phyloP scores from a whole-genome alignment of 2,888 invertebrate species.

The Spicauda simplicius region DNA sequence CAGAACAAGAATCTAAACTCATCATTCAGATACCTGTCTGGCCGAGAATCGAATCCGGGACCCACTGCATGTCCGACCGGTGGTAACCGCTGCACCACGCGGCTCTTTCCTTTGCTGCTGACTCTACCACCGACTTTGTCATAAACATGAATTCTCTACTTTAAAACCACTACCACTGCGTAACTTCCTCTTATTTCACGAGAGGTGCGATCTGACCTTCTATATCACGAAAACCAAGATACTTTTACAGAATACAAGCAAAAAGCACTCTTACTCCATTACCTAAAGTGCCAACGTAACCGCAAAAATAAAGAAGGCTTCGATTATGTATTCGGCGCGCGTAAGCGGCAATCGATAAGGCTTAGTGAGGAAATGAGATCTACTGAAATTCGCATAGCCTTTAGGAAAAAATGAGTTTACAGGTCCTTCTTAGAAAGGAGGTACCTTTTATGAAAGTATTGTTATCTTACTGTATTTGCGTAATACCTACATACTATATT shows the following conservation, averaged over 20 bases:
- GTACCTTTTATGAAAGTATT: too few relatives aligned
- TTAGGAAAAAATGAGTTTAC: conserved; percentile 28
- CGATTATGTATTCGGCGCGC: conserved; percentile 62
- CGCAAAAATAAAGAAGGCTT: conserved; percentile 22
- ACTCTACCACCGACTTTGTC: neutral
- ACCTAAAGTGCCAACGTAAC: conserved; percentile 39
- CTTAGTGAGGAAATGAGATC: conserved; percentile 55
- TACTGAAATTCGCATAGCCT: conserved; percentile 39
- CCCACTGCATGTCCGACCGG: too few relatives aligned
- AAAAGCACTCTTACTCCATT: conserved; percentile 40
- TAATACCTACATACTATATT: too few relatives aligned
- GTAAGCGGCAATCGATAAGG: conserved; percentile 66
- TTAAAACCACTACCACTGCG: conserved; percentile 30
- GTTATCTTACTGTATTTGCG: too few relatives aligned
- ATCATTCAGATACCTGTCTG: too few relatives aligned
- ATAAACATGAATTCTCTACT: neutral
- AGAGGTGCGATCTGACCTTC: conserved; percentile 40
- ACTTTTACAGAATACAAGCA: neutral
- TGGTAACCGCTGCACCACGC: too few relatives aligned
- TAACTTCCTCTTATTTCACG: conserved; percentile 38
- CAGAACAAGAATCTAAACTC: too few relatives aligned
- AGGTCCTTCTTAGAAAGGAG: neutral
- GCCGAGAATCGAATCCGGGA: too few relatives aligned
- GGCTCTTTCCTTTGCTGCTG: too few relatives aligned
- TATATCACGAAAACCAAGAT: conserved; percentile 21